These are phyloP conservation scores for Pollenia labialis DNA, from an alignment of 2,888 invertebrate species.

Conservation along the genomic window DNA sequence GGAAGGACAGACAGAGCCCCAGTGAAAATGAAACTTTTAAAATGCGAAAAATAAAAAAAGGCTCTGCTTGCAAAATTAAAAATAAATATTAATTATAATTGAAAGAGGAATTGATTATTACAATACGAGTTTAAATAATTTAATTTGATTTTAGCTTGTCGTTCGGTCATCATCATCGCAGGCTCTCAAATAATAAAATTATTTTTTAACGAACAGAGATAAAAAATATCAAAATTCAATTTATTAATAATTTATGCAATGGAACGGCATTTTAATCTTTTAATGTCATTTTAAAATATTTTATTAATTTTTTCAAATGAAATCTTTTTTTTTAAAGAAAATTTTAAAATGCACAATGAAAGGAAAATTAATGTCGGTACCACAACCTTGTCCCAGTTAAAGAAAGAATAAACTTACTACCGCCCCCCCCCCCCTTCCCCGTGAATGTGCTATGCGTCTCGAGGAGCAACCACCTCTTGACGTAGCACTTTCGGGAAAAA, in stretches of 20 bases:
- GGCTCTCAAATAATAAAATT: conserved; percentile 24
- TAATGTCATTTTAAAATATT: neutral
- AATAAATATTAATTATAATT: conserved; percentile 32
- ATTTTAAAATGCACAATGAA: no score
- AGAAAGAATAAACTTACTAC: no score
- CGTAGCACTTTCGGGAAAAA: no score
- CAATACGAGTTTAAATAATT: conserved; percentile 34
- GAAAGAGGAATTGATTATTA: conserved; percentile 50
- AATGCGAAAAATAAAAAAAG: conserved; percentile 40
- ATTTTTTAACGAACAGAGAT: conserved; percentile 15
- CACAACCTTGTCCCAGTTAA: no score
- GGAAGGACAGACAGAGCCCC: conserved; percentile 16
- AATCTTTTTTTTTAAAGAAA: no score
- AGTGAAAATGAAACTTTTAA: conserved; percentile 50
- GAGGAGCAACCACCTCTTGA: no score
- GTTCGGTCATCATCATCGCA: neutral
- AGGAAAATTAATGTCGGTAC: no score
- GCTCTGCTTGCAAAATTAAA: neutral
- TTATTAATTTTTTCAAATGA: no score
- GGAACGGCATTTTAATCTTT: conserved; percentile 27
- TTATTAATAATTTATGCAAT: conserved; percentile 28
- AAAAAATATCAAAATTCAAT: conserved; percentile 19
- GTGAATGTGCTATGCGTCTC: no score
- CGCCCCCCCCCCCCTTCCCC: no score
- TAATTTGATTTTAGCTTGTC: neutral